Conservation (phyloP, 2,797 vertebrate species). For the Periophthalmus magnuspinnatus region DNA sequence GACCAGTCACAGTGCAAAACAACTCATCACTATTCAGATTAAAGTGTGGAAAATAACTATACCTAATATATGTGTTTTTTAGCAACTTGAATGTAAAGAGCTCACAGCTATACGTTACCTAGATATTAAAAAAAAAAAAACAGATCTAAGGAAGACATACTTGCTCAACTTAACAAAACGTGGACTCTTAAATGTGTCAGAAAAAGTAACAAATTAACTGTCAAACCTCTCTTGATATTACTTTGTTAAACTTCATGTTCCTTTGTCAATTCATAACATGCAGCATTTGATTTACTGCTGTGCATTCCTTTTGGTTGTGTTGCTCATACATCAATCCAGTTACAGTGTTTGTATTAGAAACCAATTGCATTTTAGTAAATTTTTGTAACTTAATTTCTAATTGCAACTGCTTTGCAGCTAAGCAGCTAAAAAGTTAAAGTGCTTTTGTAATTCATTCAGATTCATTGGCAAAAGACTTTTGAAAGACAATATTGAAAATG, state of each 20-base stretch:
- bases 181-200: conserved; percentile 1
- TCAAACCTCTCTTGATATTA: not conserved
- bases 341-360: not conserved
- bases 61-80: not conserved
- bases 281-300: not conserved
- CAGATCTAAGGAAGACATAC: conserved; percentile 26
- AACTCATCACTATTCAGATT: conserved; percentile 25
- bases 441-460: conserved; percentile 46
- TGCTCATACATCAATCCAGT: not conserved
- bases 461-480: conserved; percentile 35
- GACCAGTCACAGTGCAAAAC: conserved; percentile 43
- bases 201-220: not conserved
- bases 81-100: conserved; percentile 2
- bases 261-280: not conserved
- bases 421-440: conserved; percentile 56
- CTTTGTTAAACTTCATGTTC: not conserved
- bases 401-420: not conserved
- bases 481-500: conserved; percentile 24
- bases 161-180: not conserved
- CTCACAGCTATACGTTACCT: conserved; percentile 9
- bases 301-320: not conserved
- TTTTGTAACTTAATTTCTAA: not conserved
- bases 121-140: conserved; percentile 6
- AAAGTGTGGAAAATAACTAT: not conserved
- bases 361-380: not conserved